Base-by-base conservation (phyloP, 2,113 vertebrate genomes). In the Varanus salvator region DNA sequence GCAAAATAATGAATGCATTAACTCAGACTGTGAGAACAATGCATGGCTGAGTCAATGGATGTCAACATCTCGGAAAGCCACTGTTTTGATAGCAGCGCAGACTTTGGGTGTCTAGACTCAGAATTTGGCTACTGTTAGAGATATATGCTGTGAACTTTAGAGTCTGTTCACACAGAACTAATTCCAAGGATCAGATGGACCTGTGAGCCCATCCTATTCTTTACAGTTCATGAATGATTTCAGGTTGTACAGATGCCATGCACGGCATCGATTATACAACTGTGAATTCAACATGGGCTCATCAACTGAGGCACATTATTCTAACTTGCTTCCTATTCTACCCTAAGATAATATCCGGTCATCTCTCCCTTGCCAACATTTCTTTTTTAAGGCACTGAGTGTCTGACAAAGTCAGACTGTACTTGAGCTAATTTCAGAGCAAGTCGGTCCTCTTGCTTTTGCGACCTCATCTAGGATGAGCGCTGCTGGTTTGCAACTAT, bases 371-470 rank as follows among this genome's bases (percentile, higher is more conserved):
- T 82, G 3, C 92, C 17, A 78, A 85, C 91, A 68, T 75, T 91
- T 80, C 87, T 80, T 8, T 88, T 76, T 88, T 80, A 25, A 31
- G 29, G 72, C 86, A 89, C 66, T 85, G 91, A 76, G 85, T 94
- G 93, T 71, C 89, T 83, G 0, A 91, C 93, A 88, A 89, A 94
- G 95, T n/a, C 6, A 93, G 92, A 94, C 94, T 93, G 75, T 92
- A 54, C 84, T 93, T 96, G 94, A 95, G 94, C 94, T 95, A n/a
- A 80, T 60, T 92, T 94, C 66, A 8, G 91, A 87, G 94, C 95
- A 95, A 94, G 92, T 92, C 95, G 95, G 95, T 93, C 91, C 95
- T 95, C 90, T 3, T 15, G 34, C 71, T 48, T 89, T 94, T 96
- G 93, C 93, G 92, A 89, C 78, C 60, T 71, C 31, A 4, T 81